Evolutionary conservation across 2,797 vertebrate genomes (phyloP).

Genomic region (Sebastiscus tertius): DNA sequence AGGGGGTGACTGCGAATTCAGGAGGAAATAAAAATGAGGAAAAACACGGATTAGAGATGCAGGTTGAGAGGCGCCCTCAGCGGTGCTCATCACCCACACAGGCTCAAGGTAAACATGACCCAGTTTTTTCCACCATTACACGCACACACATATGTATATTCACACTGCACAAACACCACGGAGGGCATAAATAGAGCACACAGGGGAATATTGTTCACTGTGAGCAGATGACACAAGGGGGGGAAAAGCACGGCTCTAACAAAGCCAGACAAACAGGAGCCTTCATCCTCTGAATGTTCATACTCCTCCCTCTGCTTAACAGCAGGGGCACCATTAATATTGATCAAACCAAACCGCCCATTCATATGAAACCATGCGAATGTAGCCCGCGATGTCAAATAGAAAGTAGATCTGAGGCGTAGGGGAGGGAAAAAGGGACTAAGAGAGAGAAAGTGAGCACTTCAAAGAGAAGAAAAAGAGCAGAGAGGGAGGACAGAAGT

Average conservation of each 20-base stretch:
- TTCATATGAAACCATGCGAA: conserved; percentile 2
- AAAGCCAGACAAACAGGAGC: conserved; percentile 57
- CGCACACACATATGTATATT: background rate
- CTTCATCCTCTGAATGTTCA: conserved; percentile 29
- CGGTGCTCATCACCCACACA: conserved; percentile 31
- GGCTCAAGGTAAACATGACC: conserved; percentile 61
- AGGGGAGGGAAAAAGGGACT: background rate
- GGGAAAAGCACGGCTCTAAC: background rate
- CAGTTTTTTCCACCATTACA: conserved; percentile 29
- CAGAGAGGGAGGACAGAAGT: background rate
- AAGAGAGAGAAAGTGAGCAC: background rate
- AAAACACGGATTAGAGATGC: conserved; percentile 17
- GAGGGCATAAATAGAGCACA: conserved; percentile 26
- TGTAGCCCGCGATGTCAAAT: conserved; percentile 11
- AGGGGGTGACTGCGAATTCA: background rate
- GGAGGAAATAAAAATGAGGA: background rate
- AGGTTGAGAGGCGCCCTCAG: conserved; percentile 20
- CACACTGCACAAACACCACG: conserved; percentile 1
- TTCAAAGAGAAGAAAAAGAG: conserved; percentile 29
- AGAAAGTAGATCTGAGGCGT: background rate
- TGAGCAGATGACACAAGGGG: conserved; percentile 26
- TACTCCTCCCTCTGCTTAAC: background rate
- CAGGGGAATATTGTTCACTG: conserved; percentile 4
- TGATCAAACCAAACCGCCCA: conserved; percentile 26
- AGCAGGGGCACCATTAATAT: conserved; percentile 40